These are phyloP conservation scores for Bos taurus DNA, from an alignment of 2,113 vertebrate species.

Conservation along the genomic window ARS-UCD2.0 NC_037336.1:7649001-7649500, in stretches of 20 bases:
- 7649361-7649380: neutral
- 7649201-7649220: accelerated
- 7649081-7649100: neutral
- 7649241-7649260: neutral
- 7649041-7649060: neutral
- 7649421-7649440: neutral
- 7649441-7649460: neutral
- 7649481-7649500: neutral
- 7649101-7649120: neutral
- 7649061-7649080: accelerated
- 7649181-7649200: neutral
- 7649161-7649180: neutral
- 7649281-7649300: neutral
- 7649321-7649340: neutral
- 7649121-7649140: neutral
- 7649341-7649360: neutral
- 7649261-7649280: neutral
- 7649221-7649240: neutral
- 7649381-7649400: neutral
- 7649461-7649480: neutral
- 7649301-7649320: accelerated
- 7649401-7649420: neutral
- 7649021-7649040: no score
- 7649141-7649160: neutral
- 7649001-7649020: accelerated